phyloP scores from a whole-genome alignment of 2,888 invertebrate species.

The Pterostichus madidus region DNA sequence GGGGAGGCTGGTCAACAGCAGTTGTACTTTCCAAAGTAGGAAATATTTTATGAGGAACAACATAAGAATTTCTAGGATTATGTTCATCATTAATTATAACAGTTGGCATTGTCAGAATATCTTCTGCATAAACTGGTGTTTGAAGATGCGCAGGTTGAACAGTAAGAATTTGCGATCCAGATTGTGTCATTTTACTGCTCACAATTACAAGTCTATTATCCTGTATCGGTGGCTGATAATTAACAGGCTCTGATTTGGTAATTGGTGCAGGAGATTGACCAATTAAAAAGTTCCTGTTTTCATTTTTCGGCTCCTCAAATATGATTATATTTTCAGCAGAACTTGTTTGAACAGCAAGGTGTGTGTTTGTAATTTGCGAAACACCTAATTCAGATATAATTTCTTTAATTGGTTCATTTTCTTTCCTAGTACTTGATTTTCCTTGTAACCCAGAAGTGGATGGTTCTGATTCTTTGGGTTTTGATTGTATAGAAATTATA shows the following conservation, averaged over 20 bases:
- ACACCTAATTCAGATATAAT: neutral
- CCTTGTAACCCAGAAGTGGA: neutral
- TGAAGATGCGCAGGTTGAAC: conserved; percentile 60
- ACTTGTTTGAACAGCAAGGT: neutral
- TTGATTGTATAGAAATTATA: conserved; percentile 51
- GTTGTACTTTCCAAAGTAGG: conserved; percentile 6
- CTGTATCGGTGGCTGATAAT: conserved; percentile 41
- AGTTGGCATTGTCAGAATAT: conserved; percentile 75
- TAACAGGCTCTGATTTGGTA: conserved; percentile 29
- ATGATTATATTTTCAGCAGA: neutral
- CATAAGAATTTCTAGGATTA: neutral
- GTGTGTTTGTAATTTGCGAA: neutral
- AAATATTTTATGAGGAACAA: conserved; percentile 48
- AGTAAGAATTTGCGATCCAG: conserved; percentile 56
- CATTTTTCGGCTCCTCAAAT: neutral
- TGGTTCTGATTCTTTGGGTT: conserved; percentile 2
- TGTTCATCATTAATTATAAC: conserved; percentile 71
- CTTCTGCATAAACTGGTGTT: conserved; percentile 71
- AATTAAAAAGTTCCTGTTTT: neutral
- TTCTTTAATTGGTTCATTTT: conserved; percentile 13
- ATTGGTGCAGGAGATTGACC: conserved; percentile 4
- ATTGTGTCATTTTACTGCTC: conserved; percentile 26
- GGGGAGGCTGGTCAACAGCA: neutral
- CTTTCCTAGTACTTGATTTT: neutral
- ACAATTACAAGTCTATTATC: conserved; percentile 45